Base-by-base conservation (phyloP, 2,113 vertebrate species). In the Sorex araneus region DNA sequence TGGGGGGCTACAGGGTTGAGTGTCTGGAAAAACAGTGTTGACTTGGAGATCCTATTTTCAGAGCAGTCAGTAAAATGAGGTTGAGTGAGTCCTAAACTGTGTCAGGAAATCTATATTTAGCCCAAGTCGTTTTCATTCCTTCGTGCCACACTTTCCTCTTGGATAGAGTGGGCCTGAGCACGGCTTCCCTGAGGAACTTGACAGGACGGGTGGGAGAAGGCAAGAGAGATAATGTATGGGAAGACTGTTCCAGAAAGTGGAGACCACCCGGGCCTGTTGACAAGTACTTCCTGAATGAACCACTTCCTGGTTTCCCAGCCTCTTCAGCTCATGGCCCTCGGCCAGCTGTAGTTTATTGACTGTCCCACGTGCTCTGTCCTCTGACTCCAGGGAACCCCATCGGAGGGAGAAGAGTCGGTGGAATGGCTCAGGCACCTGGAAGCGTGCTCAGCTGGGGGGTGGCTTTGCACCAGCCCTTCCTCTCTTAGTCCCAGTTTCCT, bases 381-480 rank as follows among this genome's bases (percentile, higher is more conserved):
- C 30, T 66, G 73, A 78, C 77, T 77, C 80, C 40, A 28, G 76
- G 73, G 36, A 86, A 63, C 76, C 71, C 63, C 60, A 27, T 82
- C 27, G 90, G 57, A 93, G 36, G 40, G 89, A 94, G 54, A 77
- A 84, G 82, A 67, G 85, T 47, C 88, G 23, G 43, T 64, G 3
- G 74, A 73, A 85, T 36, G 40, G 30, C 76, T 57, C 69, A 9
- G 47, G 67, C 4, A 76, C 34, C 16, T 64, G 8, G 47, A 16
- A 50, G 32, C 67, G 7, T 19, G 13, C 2, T 40, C 10, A 85
- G 25, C 6, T 9, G 45, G 23, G 9, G 30, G 66, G 15, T 87
- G 54, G 36, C 27, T 63, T 79, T 40, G 3, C 3, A 50, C 25
- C 50, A 70, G 12, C 23, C 8, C 45, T 81, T 96, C 92, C 1